A percentile compares a stretch with the other conserved stretches of the same genome.
These are phyloP conservation scores for Kryptopterus vitreolus DNA, from an alignment of 2,797 vertebrate species.

Conservation along the genomic window DNA sequence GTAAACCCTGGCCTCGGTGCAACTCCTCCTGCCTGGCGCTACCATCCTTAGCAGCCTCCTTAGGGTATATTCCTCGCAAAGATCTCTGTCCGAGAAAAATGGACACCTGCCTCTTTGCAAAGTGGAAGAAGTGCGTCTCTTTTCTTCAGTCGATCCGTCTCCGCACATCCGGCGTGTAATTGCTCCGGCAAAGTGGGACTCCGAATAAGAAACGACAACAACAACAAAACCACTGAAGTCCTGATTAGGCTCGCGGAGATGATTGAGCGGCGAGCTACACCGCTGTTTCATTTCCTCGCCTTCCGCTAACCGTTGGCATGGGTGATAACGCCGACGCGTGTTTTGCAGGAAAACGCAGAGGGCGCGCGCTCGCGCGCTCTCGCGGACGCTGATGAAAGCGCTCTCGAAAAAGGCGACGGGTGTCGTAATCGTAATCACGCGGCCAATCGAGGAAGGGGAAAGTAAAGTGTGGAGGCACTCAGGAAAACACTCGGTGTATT, in stretches of 20 bases:
- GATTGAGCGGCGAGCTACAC: conserved; percentile 66
- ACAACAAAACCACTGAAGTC: conserved; percentile 44
- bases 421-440: conserved; percentile 17
- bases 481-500: conserved; percentile 15
- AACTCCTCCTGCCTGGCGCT: too few relatives aligned
- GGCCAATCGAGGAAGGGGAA: conserved; percentile 9
- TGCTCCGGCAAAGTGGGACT: conserved; percentile 44
- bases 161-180: conserved; percentile 65
- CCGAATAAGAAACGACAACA: conserved; percentile 36
- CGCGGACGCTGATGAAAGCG: not conserved
- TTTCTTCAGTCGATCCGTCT: conserved; percentile 8
- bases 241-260: conserved; percentile 70
- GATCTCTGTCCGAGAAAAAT: too few relatives aligned
- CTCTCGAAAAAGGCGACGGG: conserved; percentile 6
- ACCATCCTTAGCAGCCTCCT: too few relatives aligned
- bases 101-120: too few relatives aligned
- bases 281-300: conserved; percentile 36
- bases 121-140: too few relatives aligned
- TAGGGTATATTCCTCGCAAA: too few relatives aligned
- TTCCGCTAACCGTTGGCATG: not conserved
- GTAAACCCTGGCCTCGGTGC: too few relatives aligned
- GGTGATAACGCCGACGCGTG: not conserved
- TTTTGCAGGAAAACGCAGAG: not conserved
- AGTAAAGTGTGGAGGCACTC: not conserved
- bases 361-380: not conserved